phyloP scores from a whole-genome alignment of 2,113 vertebrate species.

The Anhinga anhinga region DNA sequence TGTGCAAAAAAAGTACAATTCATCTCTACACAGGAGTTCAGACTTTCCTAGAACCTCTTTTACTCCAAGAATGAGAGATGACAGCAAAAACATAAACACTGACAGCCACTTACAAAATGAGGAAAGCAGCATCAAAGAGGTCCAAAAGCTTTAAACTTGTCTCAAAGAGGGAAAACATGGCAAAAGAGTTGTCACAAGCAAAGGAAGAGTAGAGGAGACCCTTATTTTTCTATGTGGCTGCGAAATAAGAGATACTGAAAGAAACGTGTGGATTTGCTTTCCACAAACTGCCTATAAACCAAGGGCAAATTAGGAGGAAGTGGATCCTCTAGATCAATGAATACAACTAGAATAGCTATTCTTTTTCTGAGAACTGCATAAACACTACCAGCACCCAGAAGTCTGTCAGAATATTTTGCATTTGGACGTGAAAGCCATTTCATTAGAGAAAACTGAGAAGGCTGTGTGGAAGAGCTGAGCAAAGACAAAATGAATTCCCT shows the following conservation, averaged over 20 bases:
- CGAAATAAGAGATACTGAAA: not conserved
- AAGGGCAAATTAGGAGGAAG: not conserved
- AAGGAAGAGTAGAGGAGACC: not conserved
- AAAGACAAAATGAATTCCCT: not conserved
- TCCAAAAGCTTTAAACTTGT: not conserved
- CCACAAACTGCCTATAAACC: not conserved
- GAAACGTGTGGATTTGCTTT: not conserved
- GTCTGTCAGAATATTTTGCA: not conserved
- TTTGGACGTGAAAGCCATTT: not conserved
- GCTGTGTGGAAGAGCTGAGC: not conserved
- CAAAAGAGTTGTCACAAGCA: not conserved
- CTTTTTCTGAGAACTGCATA: not conserved
- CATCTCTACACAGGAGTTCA: not conserved
- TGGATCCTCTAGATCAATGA: not conserved
- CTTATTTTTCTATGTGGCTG: rapidly evolving
- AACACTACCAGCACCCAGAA: not conserved
- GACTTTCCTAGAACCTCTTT: not conserved
- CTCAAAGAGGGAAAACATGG: not conserved
- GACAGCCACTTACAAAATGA: not conserved
- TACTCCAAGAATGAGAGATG: not conserved
- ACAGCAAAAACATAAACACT: not conserved
- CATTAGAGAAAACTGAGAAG: not conserved
- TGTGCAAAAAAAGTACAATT: no score
- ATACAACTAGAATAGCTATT: not conserved
- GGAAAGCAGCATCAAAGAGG: not conserved